Evolutionary conservation across 2,888 invertebrate species (phyloP).

Genomic region (Xestoiulus laeticollis): DNA sequence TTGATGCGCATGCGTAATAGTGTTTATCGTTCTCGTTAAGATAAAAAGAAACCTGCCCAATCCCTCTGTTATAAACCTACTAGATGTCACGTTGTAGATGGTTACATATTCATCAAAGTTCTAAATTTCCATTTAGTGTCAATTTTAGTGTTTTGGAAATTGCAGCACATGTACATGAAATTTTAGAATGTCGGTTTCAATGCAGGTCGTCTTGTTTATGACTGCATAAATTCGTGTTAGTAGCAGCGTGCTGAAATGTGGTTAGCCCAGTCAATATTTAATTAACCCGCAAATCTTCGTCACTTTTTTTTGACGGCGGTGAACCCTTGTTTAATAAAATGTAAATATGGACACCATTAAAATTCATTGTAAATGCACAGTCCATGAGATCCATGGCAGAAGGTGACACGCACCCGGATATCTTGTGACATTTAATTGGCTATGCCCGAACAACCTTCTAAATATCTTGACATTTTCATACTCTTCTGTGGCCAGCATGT

Average conservation of each 20-base stretch:
- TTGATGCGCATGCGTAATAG: too few species aligned
- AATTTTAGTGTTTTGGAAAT: too few species aligned
- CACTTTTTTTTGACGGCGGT: not conserved
- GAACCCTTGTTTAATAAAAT: not conserved
- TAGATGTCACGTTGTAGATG: too few species aligned
- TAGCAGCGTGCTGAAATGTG: not conserved
- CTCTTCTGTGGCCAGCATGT: not conserved
- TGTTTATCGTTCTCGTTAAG: too few species aligned
- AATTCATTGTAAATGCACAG: not conserved
- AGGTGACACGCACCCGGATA: conserved; percentile 1
- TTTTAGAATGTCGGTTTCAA: not conserved
- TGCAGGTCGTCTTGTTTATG: not conserved
- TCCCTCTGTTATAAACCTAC: too few species aligned
- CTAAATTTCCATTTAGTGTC: too few species aligned
- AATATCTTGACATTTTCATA: not conserved
- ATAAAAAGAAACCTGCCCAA: too few species aligned
- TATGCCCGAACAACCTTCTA: conserved; percentile 18
- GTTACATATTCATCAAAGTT: too few species aligned
- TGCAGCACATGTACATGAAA: too few species aligned
- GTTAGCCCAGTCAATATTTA: not conserved
- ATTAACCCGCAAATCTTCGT: not conserved
- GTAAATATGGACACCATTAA: not conserved
- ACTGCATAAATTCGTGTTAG: not conserved
- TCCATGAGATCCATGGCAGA: not conserved
- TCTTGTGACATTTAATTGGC: not conserved